Conservation (phyloP, 2,797 vertebrate genomes). For the Rallus crepitans region DNA sequence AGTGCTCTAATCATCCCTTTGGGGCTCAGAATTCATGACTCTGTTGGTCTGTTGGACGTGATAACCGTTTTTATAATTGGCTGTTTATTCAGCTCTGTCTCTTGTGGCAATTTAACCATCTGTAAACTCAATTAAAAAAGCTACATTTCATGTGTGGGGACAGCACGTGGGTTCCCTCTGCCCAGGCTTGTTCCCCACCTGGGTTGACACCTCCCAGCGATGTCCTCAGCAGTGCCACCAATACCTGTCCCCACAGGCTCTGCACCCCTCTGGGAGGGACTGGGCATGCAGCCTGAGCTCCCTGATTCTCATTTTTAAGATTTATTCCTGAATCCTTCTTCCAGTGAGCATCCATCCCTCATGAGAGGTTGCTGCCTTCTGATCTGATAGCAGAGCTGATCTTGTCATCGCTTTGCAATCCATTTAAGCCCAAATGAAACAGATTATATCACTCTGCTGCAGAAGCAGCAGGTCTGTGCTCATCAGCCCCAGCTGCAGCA, state of each 20-base stretch:
- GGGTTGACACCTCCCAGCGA: rapidly evolving
- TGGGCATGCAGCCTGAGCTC: not conserved
- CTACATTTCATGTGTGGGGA: not conserved
- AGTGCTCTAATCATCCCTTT: not conserved
- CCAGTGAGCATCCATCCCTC: not conserved
- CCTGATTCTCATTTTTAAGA: not conserved
- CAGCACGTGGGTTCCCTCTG: not conserved
- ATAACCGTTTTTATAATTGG: not conserved
- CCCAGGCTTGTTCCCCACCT: rapidly evolving
- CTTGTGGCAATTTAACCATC: not conserved
- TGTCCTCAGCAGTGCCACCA: not conserved
- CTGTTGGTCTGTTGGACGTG: not conserved
- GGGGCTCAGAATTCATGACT: not conserved
- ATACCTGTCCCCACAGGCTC: not conserved
- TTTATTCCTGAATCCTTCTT: not conserved
- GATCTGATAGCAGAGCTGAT: not conserved
- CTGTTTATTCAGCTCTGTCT: conserved; percentile 10
- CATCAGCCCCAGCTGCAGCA: not conserved
- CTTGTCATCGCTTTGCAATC: not conserved
- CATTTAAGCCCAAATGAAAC: not conserved
- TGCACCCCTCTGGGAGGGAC: not conserved
- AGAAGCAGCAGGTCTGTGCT: not conserved
- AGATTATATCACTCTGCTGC: not conserved
- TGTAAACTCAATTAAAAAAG: not conserved
- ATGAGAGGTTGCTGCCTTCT: not conserved